Evolutionary conservation across 2,888 invertebrate species (phyloP).

Genomic region (Alcis repandata): DNA sequence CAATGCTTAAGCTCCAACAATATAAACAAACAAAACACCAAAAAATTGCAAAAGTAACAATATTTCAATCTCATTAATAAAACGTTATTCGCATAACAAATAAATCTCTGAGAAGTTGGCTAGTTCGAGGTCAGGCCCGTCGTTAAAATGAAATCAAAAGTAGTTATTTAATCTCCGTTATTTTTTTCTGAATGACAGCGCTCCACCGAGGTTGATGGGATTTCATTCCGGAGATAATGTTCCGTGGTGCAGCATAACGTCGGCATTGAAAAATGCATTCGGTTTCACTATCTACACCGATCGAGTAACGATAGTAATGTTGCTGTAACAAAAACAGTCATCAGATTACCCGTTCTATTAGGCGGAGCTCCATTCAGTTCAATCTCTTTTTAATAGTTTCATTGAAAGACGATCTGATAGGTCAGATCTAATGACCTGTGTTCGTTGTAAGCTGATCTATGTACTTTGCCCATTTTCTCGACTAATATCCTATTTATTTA

Average conservation of each 20-base stretch:
- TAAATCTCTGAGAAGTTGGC: constrained; percentile 52
- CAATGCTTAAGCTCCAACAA: constrained; percentile 35
- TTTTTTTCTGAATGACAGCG: constrained; percentile 56
- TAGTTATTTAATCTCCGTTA: constrained; percentile 68
- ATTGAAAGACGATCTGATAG: constrained; percentile 21
- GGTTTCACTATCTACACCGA: constrained; percentile 37
- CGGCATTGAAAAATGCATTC: constrained; percentile 49
- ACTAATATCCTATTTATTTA: neutral
- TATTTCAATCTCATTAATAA: constrained; percentile 44
- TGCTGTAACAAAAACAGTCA: constrained; percentile 27
- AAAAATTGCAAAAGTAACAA: too few species aligned
- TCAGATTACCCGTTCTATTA: constrained; percentile 29
- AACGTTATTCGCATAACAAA: constrained; percentile 50
- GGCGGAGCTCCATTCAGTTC: constrained; percentile 9
- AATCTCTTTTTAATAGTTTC: constrained; percentile 25
- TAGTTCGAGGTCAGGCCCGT: constrained; percentile 58
- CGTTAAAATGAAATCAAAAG: constrained; percentile 77
- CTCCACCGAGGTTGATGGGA: constrained; percentile 51
- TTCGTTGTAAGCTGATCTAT: neutral
- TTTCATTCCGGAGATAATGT: constrained; percentile 62
- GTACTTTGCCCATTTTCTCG: neutral
- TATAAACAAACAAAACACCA: too few species aligned
- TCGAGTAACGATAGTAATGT: constrained; percentile 34
- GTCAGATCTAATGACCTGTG: constrained; percentile 7
- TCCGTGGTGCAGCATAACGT: constrained; percentile 49